Evolutionary conservation across 2,888 invertebrate genomes (phyloP).

Genomic region (Alsophila aescularia): DNA sequence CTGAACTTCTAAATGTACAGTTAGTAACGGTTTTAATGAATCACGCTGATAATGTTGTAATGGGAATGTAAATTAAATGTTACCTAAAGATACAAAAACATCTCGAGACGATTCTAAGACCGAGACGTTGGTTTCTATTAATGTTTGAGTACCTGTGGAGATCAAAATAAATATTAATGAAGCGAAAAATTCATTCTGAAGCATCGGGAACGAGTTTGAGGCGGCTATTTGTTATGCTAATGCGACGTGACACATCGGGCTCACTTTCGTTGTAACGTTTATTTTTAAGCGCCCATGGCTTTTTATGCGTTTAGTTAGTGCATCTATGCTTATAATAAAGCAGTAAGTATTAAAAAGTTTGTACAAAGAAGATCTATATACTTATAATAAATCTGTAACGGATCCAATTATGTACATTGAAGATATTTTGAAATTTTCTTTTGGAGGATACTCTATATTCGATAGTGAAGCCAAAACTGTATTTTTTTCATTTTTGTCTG

Average conservation of each 20-base stretch:
- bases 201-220: slow-evolving; percentile 43
- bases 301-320: slow-evolving; percentile 1
- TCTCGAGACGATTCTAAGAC: slow-evolving; percentile 2
- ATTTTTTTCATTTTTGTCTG: too few relatives aligned
- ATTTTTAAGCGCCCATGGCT: slow-evolving; percentile 26
- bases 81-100: slow-evolving; percentile 3
- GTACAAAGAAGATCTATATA: too few relatives aligned
- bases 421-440: too few relatives aligned
- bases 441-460: too few relatives aligned
- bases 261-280: slow-evolving; percentile 56
- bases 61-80: not conserved
- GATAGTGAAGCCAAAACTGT: too few relatives aligned
- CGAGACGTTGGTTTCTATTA: slow-evolving; percentile 10
- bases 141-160: slow-evolving; percentile 11
- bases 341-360: too few relatives aligned
- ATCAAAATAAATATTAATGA: slow-evolving; percentile 33
- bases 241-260: slow-evolving; percentile 52
- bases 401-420: too few relatives aligned
- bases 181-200: slow-evolving; percentile 32
- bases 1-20: slow-evolving; percentile 18
- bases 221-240: slow-evolving; percentile 51
- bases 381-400: too few relatives aligned
- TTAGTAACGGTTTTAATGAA: slow-evolving; percentile 21
- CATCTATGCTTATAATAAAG: too few relatives aligned
- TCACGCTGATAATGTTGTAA: slow-evolving; percentile 12